A percentile compares a stretch with the other conserved stretches of the same genome.
These are phyloP conservation scores for Helarctos malayanus DNA, from an alignment of 2,797 vertebrate genomes.

Conservation along the genomic window DNA sequence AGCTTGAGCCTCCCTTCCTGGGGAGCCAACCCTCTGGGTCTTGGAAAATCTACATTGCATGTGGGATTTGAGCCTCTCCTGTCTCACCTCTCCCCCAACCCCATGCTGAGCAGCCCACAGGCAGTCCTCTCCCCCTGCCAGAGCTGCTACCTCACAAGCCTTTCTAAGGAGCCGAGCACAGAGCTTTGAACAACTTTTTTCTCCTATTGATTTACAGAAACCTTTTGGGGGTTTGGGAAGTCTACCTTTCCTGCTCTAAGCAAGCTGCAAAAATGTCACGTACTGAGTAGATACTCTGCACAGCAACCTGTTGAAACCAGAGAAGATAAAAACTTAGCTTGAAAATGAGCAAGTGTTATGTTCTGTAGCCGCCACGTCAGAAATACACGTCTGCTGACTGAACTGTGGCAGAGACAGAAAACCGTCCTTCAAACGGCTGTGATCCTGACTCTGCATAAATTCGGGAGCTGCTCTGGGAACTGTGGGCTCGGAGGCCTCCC, in stretches of 20 bases:
- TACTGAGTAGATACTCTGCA: neutral
- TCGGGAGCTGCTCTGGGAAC: conserved; percentile 29
- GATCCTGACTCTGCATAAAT: conserved; percentile 62
- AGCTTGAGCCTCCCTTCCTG: neutral
- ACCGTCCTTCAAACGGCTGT: neutral
- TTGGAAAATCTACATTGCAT: no score
- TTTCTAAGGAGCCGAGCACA: neutral
- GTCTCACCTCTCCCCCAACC: neutral
- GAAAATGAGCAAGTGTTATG: conserved; percentile 50
- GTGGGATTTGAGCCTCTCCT: neutral
- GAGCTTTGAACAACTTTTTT: neutral
- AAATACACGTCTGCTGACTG: neutral
- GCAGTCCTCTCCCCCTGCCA: neutral
- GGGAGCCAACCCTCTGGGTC: fast-evolving
- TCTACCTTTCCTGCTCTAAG: conserved; percentile 1
- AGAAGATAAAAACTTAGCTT: conserved; percentile 60
- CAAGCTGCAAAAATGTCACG: neutral
- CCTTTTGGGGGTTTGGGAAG: neutral
- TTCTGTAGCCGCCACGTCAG: neutral
- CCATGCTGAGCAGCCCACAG: fast-evolving
- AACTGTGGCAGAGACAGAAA: conserved; percentile 38
- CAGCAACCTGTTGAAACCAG: conserved; percentile 63
- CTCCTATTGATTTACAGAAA: neutral
- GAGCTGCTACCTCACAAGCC: neutral
- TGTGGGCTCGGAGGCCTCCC: neutral